These are phyloP conservation scores for Sciurus vulgaris DNA, from an alignment of 2,797 vertebrate genomes.

Conservation along the genomic window DNA sequence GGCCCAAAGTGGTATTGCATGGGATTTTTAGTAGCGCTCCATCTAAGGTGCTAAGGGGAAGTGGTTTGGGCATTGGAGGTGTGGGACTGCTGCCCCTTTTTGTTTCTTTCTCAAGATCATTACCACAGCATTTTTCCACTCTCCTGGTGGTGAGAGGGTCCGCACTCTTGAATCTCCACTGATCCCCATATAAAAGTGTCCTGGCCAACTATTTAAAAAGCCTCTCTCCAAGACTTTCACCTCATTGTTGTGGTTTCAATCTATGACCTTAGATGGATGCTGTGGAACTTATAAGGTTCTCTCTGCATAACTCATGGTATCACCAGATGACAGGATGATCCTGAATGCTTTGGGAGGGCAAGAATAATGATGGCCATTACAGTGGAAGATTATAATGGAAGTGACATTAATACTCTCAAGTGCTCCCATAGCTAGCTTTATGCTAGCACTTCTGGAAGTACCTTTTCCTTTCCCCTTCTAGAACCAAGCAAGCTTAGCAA, in stretches of 20 bases:
- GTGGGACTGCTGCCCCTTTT: not conserved
- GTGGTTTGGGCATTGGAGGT: not conserved
- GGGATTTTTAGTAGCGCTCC: not conserved
- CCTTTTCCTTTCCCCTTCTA: not conserved
- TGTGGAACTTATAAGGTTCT: not conserved
- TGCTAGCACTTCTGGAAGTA: not conserved
- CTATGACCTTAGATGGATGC: not conserved
- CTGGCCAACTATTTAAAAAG: not conserved
- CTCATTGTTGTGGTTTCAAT: not conserved
- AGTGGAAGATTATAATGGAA: not conserved
- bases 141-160: not conserved
- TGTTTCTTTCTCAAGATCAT: not conserved
- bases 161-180: not conserved
- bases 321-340: not conserved
- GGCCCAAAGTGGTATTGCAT: not conserved
- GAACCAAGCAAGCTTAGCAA: not conserved
- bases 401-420: not conserved
- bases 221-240: not conserved
- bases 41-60: not conserved
- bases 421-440: not conserved
- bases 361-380: not conserved
- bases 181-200: not conserved
- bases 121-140: not conserved
- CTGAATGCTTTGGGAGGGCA: not conserved
- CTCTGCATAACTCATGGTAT: not conserved